phyloP scores from a whole-genome alignment of 64 coral and sea anemone species.

The Montipora cactus region DNA sequence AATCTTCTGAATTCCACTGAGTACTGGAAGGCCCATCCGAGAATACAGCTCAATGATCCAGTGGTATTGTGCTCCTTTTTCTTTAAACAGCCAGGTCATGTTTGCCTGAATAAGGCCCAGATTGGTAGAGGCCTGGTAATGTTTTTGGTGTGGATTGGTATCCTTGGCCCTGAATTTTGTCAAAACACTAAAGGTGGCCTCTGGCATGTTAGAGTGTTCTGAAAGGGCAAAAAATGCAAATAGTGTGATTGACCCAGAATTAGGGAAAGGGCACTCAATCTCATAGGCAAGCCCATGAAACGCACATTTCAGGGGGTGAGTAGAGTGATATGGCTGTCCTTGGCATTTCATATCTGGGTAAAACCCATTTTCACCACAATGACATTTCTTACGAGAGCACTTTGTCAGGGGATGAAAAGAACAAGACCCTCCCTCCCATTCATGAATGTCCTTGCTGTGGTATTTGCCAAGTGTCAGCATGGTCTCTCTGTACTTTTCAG shows the following conservation, averaged over 20 bases:
- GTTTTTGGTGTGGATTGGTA: slow-evolving; percentile 29
- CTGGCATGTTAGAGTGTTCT: slow-evolving; percentile 39
- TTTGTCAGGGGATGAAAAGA: slow-evolving; percentile 41
- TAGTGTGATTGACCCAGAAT: too few species aligned
- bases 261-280: slow-evolving; percentile 37
- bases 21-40: background rate
- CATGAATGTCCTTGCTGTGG: slow-evolving; percentile 66
- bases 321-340: slow-evolving; percentile 58
- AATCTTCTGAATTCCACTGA: background rate
- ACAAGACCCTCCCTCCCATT: slow-evolving; percentile 55
- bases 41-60: slow-evolving; percentile 19
- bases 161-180: slow-evolving; percentile 60
- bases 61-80: slow-evolving; percentile 31
- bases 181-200: slow-evolving; percentile 49
- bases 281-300: slow-evolving; percentile 67
- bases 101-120: background rate
- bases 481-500: slow-evolving; percentile 61
- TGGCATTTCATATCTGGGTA: slow-evolving; percentile 35
- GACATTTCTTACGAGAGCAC: slow-evolving; percentile 40
- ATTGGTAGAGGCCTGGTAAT: slow-evolving; percentile 50
- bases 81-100: slow-evolving; percentile 7
- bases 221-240: too few species aligned
- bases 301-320: slow-evolving; percentile 48
- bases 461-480: slow-evolving; percentile 57
- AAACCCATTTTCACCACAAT: slow-evolving; percentile 31